A percentile compares a stretch with the other conserved stretches of the same genome.
These are phyloP conservation scores for Ascidia mentula DNA, from an alignment of 23 tunicate species.

Conservation along the genomic window DNA sequence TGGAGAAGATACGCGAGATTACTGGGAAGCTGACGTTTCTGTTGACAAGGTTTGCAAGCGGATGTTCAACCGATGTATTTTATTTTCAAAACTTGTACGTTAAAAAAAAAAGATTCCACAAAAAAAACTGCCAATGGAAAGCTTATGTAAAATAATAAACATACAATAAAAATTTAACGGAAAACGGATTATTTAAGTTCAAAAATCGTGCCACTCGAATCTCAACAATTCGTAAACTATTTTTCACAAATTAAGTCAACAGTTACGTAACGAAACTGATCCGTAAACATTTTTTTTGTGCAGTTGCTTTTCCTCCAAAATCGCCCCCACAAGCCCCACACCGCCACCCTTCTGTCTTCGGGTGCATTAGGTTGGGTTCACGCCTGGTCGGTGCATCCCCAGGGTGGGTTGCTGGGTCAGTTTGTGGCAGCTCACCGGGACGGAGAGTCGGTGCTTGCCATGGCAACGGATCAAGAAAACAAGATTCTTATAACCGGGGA, in stretches of 20 bases:
- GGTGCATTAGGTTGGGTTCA: slow-evolving; percentile 87
- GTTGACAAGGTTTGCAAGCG: slow-evolving; percentile 49
- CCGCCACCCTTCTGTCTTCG: slow-evolving; percentile 65
- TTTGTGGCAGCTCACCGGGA: slow-evolving; percentile 81
- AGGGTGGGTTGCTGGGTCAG: slow-evolving; percentile 92
- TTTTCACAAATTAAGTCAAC: too few species aligned
- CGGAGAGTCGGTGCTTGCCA: slow-evolving; percentile 64
- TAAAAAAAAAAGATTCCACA: too few species aligned
- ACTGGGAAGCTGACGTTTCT: slow-evolving; percentile 91
- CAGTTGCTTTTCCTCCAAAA: slow-evolving; percentile 85
- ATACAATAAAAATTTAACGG: too few species aligned
- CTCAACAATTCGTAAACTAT: too few species aligned
- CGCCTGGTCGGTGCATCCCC: slow-evolving; percentile 96
- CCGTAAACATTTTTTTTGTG: too few species aligned
- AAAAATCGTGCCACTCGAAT: too few species aligned
- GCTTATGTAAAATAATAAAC: too few species aligned
- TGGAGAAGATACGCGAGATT: slow-evolving; percentile 30
- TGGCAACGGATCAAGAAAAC: slow-evolving; percentile 83
- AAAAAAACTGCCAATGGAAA: too few species aligned
- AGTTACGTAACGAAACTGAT: too few species aligned
- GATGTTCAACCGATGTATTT: too few species aligned
- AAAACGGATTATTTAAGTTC: too few species aligned
- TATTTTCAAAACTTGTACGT: too few species aligned
- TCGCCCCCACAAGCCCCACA: slow-evolving; percentile 71
- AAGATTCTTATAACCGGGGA: slow-evolving; percentile 72